These are phyloP conservation scores for Bombus cullumanus DNA, from an alignment of 1,140 invertebrate genomes.

Conservation along the genomic window DNA sequence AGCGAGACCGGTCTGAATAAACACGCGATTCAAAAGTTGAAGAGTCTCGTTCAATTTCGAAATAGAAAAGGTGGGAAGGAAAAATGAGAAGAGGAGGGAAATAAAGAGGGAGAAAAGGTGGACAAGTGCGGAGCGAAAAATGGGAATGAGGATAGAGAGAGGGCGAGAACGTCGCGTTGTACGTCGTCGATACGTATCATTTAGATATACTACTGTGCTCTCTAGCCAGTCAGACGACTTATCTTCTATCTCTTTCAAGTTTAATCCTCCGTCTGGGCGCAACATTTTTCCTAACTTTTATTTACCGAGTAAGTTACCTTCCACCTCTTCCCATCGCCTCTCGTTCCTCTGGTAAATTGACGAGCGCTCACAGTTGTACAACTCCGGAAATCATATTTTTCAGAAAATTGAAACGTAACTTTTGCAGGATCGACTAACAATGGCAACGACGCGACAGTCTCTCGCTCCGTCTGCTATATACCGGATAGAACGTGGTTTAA, in stretches of 20 bases:
- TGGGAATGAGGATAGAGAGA: too few relatives aligned
- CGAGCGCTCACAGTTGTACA: background rate
- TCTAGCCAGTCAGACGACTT: background rate
- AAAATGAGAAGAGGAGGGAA: too few relatives aligned
- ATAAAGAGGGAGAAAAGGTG: too few relatives aligned
- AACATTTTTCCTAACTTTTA: constrained; percentile 33
- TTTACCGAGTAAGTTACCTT: constrained; percentile 5
- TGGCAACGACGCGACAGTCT: too few relatives aligned
- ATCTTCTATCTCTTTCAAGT: constrained; percentile 14
- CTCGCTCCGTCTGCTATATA: too few relatives aligned
- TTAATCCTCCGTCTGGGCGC: constrained; percentile 1
- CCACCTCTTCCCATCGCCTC: background rate
- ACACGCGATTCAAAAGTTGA: constrained; percentile 37
- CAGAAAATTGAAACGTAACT: constrained; percentile 34
- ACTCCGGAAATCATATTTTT: constrained; percentile 26
- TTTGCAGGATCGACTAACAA: background rate
- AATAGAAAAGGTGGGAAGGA: background rate
- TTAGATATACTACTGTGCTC: constrained; percentile 3
- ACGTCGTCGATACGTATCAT: constrained; percentile 34
- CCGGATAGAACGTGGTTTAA: background rate
- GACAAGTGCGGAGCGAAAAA: too few relatives aligned
- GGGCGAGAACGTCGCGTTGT: constrained; percentile 18
- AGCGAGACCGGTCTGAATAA: constrained; percentile 19
- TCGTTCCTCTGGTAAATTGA: constrained; percentile 1
- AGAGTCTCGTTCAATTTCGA: constrained; percentile 29